Base-by-base conservation (phyloP, 2,797 vertebrate species). In the Cossypha dichroa region DNA sequence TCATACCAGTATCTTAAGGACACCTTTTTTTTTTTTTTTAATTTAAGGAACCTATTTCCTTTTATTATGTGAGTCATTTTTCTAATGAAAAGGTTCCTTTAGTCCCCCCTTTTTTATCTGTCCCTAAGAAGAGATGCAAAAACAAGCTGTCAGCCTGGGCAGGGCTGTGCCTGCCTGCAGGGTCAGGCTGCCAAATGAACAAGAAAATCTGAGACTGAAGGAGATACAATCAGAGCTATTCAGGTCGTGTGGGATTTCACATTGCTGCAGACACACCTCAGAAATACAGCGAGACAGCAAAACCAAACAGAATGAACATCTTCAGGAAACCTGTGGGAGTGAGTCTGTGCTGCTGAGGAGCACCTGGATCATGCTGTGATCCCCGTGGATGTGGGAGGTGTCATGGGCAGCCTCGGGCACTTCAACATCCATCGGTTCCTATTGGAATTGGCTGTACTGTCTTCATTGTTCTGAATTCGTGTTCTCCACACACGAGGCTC, bases 211-310 rank as follows among this genome's bases (percentile, higher is more conserved):
- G 13, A 63, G 23, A 40, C 68, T 56, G 91, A 7, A 23, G 74
- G 38, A 89, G 94, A 85, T 85, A 79, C 0, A 0, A 94, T 90
- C 88, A 41, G 88, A 56, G 81, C 3, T n/a, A 52, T 28, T 59
- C 10, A 9, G n/a, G 80, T 68, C 14, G 0, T 55, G 66, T 55
- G 70, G 60, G 80, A 45, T 88, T 59, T 25, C 66, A 41, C 45
- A 2, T 31, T 34, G 51, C 89, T 94, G 78, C 93, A 94, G 85
- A 46, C 76, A 54, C 74, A 40, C 54, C 88, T 92, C n/a, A 8
- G 78, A 54, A 74, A 46, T 13, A 4, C 59, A 60, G 38, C 23
- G 10, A 22, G 4, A 20, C 78, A 48, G 79, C 66, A 49, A 19
- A 80, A 23, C 19, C 41, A 20, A 66, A 33, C 48, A 4, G 43